These are phyloP conservation scores for Megalops cyprinoides DNA, from an alignment of 2,797 vertebrate species.

Conservation along the genomic window DNA sequence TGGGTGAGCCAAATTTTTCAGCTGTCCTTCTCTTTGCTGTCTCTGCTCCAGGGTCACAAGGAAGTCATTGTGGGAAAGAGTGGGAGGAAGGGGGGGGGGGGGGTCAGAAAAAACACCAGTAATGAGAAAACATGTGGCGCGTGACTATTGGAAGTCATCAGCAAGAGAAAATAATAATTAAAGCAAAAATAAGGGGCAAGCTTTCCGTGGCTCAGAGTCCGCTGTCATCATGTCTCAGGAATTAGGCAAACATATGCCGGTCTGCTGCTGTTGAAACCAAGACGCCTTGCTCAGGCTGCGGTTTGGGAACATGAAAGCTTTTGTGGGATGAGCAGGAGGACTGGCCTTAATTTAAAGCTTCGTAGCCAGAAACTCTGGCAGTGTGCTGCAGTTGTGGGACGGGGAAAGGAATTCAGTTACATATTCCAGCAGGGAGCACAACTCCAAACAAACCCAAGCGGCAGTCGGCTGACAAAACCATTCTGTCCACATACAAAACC, in stretches of 20 bases:
- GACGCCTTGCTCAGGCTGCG: constrained; percentile 97
- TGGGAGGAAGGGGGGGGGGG: constrained; percentile 46
- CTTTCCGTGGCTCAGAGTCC: constrained; percentile 89
- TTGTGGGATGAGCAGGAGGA: constrained; percentile 95
- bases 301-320: constrained; percentile 96
- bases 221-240: constrained; percentile 98
- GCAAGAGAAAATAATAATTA: constrained; percentile 86
- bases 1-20: constrained; percentile 84
- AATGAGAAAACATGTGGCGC: constrained; percentile 86
- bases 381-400: constrained; percentile 84
- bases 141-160: constrained; percentile 82
- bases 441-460: constrained; percentile 86
- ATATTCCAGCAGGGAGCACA: constrained; percentile 87
- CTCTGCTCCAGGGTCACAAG: constrained; percentile 73
- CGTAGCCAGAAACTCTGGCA: constrained; percentile 90
- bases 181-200: constrained; percentile 67
- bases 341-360: constrained; percentile 97
- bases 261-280: constrained; percentile 96
- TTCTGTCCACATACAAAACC: constrained; percentile 76
- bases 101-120: constrained; percentile 60
- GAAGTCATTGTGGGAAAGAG: constrained; percentile 78
- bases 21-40: constrained; percentile 84
- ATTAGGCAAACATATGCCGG: constrained; percentile 98
- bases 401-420: constrained; percentile 91
- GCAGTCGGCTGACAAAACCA: constrained; percentile 84